Evolutionary conservation across 2,888 invertebrate genomes (phyloP).

Genomic region (Chrysotoxum bicinctum): DNA sequence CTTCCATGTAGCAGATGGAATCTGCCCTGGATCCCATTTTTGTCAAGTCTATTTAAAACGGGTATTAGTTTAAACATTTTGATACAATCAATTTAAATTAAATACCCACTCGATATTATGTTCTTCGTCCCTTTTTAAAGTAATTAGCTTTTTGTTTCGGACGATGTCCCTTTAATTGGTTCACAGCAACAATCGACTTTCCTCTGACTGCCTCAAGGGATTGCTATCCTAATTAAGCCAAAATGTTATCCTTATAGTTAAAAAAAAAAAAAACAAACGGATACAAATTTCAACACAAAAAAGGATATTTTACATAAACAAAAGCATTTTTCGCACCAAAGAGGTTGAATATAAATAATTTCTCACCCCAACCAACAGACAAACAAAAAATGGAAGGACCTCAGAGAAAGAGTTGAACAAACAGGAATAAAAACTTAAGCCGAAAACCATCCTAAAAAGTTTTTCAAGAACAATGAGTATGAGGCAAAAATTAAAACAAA

Average conservation of each 20-base stretch:
- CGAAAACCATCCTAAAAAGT: conserved; percentile 39
- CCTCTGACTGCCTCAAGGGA: not conserved
- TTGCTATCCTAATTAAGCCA: conserved; percentile 65
- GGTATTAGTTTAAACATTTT: conserved; percentile 35
- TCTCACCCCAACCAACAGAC: not conserved
- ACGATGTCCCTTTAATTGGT: conserved; percentile 64
- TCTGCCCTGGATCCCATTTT: conserved; percentile 32
- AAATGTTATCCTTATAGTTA: conserved; percentile 52
- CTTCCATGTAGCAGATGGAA: conserved; percentile 38
- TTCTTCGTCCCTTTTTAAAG: conserved; percentile 41
- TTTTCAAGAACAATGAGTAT: conserved; percentile 44
- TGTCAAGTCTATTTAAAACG: conserved; percentile 1
- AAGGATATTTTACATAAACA: conserved; percentile 41
- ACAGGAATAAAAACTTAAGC: conserved; percentile 50
- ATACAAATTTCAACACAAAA: not conserved
- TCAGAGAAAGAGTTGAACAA: conserved; percentile 40
- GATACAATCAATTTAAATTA: conserved; percentile 51
- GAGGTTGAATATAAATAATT: conserved; percentile 48
- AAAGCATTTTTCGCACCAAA: conserved; percentile 58
- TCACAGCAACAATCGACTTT: conserved; percentile 60
- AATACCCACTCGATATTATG: conserved; percentile 37
- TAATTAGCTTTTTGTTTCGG: conserved; percentile 67
- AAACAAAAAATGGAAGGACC: conserved; percentile 16
- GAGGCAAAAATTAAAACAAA: conserved; percentile 23
- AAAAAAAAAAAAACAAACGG: not conserved